Evolutionary conservation across 2,888 invertebrate species (phyloP), one percentile per base, ranked within the genome.

Genomic region (Dione juno): DNA sequence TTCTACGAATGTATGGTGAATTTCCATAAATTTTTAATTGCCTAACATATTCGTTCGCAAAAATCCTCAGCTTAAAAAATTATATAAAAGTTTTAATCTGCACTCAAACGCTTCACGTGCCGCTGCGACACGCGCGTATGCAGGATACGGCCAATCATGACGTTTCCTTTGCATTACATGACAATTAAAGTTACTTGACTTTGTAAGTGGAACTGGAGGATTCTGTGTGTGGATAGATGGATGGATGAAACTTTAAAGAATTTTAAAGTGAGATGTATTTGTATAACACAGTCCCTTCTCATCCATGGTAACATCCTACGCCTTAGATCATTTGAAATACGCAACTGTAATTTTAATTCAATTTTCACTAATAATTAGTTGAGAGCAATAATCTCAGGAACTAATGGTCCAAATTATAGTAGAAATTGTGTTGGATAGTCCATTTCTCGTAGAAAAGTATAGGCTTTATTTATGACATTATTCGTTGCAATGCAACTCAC

Each of bases 71-170:
- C 61, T 43, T 43, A 45, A 9, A 59, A 19, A 41, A 43, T 3
- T 10, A 13, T 14, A 19, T n/a, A 43, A 43, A 43, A n/a, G 0
- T n/a, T 28, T 45, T 45, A 61, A 45, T 16, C 7, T 45, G 43
- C 45, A 28, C 61, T 61, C 45, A 43, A 45, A 45, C 45, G 61
- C n/a, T 28, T 61, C 61, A 61, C 61, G 45, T 61, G 45, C 16
- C 21, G 59, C 41, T 10, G n/a, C 58, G 67, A 67, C 67, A 70
- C 66, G 71, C 70, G 72, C 53, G 69, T 40, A 54, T 50, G 75
- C 85, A 80, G 87, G 85, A 85, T 82, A 81, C 63, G 66, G 75
- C 76, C 82, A 83, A 85, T 85, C 81, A 75, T 75, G 71, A 58
- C 67, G 54, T 71, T 69, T 71, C 71, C 74, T 67, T 76, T 77